Percentiles rank a stretch among this genome's conserved stretches.
phyloP scores from a whole-genome alignment of 2,797 vertebrate genomes.

The Gobio occitaniae region DNA sequence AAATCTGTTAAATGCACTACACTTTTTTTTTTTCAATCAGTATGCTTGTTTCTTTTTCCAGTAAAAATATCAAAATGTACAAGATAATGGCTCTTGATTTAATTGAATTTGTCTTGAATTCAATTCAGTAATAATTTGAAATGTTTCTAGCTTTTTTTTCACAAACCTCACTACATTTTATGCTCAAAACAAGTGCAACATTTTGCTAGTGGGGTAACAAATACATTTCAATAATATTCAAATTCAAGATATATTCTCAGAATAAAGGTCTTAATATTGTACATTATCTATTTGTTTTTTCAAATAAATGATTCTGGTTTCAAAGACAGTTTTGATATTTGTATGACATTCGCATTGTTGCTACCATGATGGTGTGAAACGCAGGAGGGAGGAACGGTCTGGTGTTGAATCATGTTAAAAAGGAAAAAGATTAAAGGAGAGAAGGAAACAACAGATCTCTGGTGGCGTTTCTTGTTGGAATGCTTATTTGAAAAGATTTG shows the following conservation, averaged over 20 bases:
- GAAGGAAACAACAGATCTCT: slow-evolving; percentile 33
- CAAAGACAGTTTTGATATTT: not conserved
- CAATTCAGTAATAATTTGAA: not conserved
- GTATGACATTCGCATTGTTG: not conserved
- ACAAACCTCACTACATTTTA: not conserved
- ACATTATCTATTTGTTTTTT: not conserved
- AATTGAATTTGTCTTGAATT: not conserved
- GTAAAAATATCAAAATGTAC: not conserved
- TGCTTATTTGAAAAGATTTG: slow-evolving; percentile 34
- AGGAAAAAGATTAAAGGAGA: slow-evolving; percentile 34
- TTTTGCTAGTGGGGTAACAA: not conserved
- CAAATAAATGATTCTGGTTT: not conserved
- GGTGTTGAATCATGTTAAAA: slow-evolving; percentile 11
- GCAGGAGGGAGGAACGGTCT: slow-evolving; percentile 9
- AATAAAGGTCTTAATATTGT: not conserved
- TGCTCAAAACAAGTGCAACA: not conserved
- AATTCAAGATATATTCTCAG: not conserved
- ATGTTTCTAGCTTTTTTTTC: not conserved
- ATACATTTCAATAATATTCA: not conserved
- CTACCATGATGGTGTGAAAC: slow-evolving; percentile 13
- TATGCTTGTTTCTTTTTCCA: not conserved
- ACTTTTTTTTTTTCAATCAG: not conserved
- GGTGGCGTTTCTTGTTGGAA: slow-evolving; percentile 33
- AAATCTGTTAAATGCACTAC: not conserved
- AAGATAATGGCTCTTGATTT: not conserved